Evolutionary conservation across 1,140 invertebrate species (phyloP).

Genomic region (Zeugodacus cucurbitae): DNA sequence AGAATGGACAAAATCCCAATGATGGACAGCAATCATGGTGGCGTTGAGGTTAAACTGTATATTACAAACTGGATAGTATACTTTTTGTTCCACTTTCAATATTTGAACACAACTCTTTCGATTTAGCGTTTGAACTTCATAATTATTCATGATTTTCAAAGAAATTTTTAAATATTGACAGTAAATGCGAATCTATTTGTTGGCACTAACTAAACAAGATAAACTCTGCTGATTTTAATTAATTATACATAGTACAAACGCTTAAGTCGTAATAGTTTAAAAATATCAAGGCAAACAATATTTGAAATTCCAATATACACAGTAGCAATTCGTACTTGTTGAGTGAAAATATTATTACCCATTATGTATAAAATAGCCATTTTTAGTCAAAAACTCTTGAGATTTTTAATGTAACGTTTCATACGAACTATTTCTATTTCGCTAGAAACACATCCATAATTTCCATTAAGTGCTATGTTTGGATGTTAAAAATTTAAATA

Average conservation of each 20-base stretch:
- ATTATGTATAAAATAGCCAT: background rate
- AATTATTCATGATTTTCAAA: background rate
- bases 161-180: background rate
- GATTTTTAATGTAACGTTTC: background rate
- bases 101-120: background rate
- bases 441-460: background rate
- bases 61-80: constrained; percentile 13
- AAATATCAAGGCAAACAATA: constrained; percentile 2
- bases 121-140: background rate
- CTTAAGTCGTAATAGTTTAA: constrained; percentile 10
- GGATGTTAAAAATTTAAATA: no score
- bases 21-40: constrained; percentile 60
- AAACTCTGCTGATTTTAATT: background rate
- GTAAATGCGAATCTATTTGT: background rate
- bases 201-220: background rate
- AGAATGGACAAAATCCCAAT: constrained; percentile 52
- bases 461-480: no score
- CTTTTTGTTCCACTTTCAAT: background rate
- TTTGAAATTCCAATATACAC: constrained; percentile 21
- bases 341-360: background rate
- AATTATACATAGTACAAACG: background rate
- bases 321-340: background rate
- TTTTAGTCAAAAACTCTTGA: background rate
- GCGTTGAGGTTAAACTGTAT: constrained; percentile 50
- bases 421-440: background rate